Conservation (phyloP, 1,140 invertebrate species). For the Babylonia areolata region DNA sequence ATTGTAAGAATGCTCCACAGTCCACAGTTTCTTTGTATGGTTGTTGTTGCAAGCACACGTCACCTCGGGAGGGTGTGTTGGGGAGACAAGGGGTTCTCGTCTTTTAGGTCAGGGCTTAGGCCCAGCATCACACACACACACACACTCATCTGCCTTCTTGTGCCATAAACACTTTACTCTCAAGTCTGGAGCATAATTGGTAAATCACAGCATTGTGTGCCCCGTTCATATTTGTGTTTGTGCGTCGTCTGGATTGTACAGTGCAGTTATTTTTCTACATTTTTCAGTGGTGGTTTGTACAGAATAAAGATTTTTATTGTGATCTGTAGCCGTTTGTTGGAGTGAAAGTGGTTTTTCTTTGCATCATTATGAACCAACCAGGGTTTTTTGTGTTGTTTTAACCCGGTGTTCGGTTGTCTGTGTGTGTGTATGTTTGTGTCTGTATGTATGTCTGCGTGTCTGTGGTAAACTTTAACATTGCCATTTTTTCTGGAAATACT, state of each 20-base stretch:
- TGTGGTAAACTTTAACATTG: too few species aligned
- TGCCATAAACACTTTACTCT: background rate
- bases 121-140: background rate
- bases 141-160: background rate
- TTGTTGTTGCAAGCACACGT: too few species aligned
- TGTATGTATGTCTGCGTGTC: background rate
- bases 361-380: background rate
- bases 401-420: too few species aligned
- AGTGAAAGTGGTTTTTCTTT: background rate
- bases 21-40: too few species aligned
- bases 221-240: background rate
- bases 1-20: too few species aligned
- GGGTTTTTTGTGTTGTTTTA: background rate
- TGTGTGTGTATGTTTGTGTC: background rate
- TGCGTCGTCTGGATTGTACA: background rate
- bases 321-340: background rate
- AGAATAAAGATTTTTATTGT: background rate
- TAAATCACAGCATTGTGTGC: background rate
- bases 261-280: slow-evolving; percentile 1
- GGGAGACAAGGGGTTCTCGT: too few species aligned
- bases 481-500: too few species aligned
- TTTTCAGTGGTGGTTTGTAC: background rate
- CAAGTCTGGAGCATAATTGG: background rate
- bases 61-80: too few species aligned
- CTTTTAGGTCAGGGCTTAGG: too few species aligned